Conservation (phyloP, 2,113 vertebrate genomes). For the Lepus europaeus region DNA sequence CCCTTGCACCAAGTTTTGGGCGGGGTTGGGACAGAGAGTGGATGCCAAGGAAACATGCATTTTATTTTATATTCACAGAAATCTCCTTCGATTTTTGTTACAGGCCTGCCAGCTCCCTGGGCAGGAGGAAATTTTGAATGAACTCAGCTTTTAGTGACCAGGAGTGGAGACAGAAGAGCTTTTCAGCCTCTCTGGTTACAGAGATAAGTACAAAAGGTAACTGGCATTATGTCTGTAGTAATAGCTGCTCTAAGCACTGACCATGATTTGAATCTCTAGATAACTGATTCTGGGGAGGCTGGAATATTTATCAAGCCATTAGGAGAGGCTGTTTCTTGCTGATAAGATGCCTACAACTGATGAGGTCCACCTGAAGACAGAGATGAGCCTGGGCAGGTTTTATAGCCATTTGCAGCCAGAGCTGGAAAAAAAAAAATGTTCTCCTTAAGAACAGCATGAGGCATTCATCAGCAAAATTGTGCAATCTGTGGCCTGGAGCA, state of each 20-base stretch:
- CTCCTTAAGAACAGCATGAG: conserved; percentile 75
- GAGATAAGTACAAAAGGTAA: conserved; percentile 89
- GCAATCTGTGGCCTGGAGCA: conserved; percentile 74
- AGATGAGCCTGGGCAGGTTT: conserved; percentile 83
- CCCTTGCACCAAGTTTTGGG: conserved; percentile 12
- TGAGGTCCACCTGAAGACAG: conserved; percentile 86
- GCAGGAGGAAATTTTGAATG: conserved; percentile 79
- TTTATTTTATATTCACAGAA: conserved; percentile 74
- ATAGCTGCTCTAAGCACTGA: conserved; percentile 85
- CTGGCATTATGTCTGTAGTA: conserved; percentile 85
- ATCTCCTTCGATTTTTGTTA: conserved; percentile 75
- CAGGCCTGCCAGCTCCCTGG: conserved; percentile 67
- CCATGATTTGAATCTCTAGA: conserved; percentile 89
- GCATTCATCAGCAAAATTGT: conserved; percentile 83
- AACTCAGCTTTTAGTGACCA: conserved; percentile 82
- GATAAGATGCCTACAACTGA: conserved; percentile 89
- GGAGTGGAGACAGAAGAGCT: conserved; percentile 84
- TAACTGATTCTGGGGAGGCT: conserved; percentile 84
- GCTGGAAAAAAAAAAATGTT: conserved; percentile 62
- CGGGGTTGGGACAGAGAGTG: not conserved
- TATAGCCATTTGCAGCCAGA: conserved; percentile 74
- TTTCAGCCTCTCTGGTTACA: conserved; percentile 85
- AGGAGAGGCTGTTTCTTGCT: conserved; percentile 87
- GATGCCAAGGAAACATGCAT: conserved; percentile 55
- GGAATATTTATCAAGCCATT: conserved; percentile 90